Base-by-base conservation (phyloP, 2,797 vertebrate genomes). In the Dipus sagitta region DNA sequence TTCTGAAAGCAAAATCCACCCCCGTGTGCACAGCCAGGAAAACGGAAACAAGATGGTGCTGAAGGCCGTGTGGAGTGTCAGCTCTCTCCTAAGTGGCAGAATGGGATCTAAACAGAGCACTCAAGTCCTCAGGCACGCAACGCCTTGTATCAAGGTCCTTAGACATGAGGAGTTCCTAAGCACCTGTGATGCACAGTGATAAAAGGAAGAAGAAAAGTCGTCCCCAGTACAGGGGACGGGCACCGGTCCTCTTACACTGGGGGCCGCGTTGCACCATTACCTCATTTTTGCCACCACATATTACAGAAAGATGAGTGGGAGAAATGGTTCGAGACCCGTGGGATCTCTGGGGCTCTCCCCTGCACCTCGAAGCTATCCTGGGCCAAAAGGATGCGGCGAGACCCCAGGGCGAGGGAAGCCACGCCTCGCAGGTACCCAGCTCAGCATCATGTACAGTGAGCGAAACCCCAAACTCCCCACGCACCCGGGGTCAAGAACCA, bases 221-320 rank as follows among this genome's bases (percentile, higher is more conserved):
- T 6, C 23, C 13, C 21, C 20, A 1, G 2, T 0, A 2, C 4
- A 34, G 34, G 64, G 42, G 20, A 54, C 6, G 64, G 60, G 74
- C 1, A 52, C 0, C 1, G 3, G 3, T 2, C 58, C 52, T 75
- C 60, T 65, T n/a, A 42, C 34, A 24, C 1, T 6, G 2, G 67
- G 54, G 34, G 2, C 28, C n/a, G 68, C 62, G 42, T 2, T 26
- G 47, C 4, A 24, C 17, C 24, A 11, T n/a, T 28, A n/a, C 34
- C 30, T 92, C 75, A n/a, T 12, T 47, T 86, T 21, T 58, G 30
- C 30, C 47, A 47, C 58, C 84, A n/a, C 23, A 24, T 4, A 3
- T 17, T 1, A 15, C 0, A 77, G 7, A 47, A 6, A 1, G 71
- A 76, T 23, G 23, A 28, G 23, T 23, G 2, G n/a, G 54, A 9